phyloP scores from a whole-genome alignment of 2,113 vertebrate genomes.

The Fulica atra region DNA sequence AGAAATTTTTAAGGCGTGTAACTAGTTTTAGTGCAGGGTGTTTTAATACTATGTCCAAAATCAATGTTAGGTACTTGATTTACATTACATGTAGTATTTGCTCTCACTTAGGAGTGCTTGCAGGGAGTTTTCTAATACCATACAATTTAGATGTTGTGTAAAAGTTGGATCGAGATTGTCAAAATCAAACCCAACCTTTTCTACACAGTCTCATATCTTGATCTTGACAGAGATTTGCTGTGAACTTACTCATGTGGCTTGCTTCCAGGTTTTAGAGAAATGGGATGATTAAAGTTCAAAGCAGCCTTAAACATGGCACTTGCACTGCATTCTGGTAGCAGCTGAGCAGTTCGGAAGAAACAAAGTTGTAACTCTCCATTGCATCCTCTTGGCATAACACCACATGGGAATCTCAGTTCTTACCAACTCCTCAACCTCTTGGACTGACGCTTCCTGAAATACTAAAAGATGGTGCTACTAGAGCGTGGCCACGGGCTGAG shows the following conservation, averaged over 20 bases:
- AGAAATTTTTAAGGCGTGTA: neutral
- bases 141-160: neutral
- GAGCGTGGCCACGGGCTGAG: neutral
- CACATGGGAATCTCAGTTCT: neutral
- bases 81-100: rapidly evolving
- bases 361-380: neutral
- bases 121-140: neutral
- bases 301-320: neutral
- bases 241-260: neutral
- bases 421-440: neutral
- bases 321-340: neutral
- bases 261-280: neutral
- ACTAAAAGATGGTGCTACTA: neutral
- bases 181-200: neutral
- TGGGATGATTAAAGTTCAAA: neutral
- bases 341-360: neutral
- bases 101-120: neutral
- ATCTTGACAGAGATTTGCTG: neutral
- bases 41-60: neutral
- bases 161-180: neutral
- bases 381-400: neutral
- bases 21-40: neutral
- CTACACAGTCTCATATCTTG: neutral
- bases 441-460: neutral
- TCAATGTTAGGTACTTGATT: neutral